These are phyloP conservation scores for Anarsia innoxiella DNA, from an alignment of 2,888 invertebrate species.

Conservation along the genomic window DNA sequence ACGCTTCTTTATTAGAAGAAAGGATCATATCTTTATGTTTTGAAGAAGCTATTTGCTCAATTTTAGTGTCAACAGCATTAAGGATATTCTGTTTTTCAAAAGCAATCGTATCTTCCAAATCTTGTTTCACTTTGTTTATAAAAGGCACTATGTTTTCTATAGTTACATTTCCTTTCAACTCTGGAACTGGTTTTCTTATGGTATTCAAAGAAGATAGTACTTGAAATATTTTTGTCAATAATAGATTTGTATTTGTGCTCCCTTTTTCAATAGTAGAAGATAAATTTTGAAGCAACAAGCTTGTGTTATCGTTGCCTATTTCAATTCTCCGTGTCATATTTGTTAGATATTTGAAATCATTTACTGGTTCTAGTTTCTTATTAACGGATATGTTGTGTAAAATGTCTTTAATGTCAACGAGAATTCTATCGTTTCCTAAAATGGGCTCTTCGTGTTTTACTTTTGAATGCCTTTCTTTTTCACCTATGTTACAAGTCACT, in stretches of 20 bases:
- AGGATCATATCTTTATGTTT: slow-evolving; percentile 1
- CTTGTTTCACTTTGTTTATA: slow-evolving; percentile 24
- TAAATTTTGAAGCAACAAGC: background rate
- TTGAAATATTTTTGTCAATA: slow-evolving; percentile 25
- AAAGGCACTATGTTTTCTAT: slow-evolving; percentile 19
- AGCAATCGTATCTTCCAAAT: slow-evolving; percentile 22
- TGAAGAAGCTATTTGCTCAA: too few species aligned
- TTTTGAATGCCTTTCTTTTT: too few species aligned
- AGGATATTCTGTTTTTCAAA: slow-evolving; percentile 24
- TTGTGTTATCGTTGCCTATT: background rate
- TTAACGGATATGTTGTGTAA: slow-evolving; percentile 14
- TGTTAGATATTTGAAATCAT: slow-evolving; percentile 8
- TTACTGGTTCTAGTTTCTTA: slow-evolving; percentile 4
- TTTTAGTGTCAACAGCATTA: slow-evolving; percentile 22
- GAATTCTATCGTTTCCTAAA: slow-evolving; percentile 18
- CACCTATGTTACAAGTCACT: slow-evolving; percentile 27
- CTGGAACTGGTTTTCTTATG: slow-evolving; percentile 4
- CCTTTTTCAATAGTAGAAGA: slow-evolving; percentile 3
- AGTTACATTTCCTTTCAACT: slow-evolving; percentile 19
- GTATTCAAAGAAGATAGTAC: slow-evolving; percentile 12
- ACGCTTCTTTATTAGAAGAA: background rate
- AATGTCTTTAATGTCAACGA: slow-evolving; percentile 27
- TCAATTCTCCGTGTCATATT: slow-evolving; percentile 14
- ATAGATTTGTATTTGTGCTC: slow-evolving; percentile 18
- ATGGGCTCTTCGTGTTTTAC: too few species aligned